Conservation (phyloP, 2,797 vertebrate genomes). For the Anabas testudineus region DNA sequence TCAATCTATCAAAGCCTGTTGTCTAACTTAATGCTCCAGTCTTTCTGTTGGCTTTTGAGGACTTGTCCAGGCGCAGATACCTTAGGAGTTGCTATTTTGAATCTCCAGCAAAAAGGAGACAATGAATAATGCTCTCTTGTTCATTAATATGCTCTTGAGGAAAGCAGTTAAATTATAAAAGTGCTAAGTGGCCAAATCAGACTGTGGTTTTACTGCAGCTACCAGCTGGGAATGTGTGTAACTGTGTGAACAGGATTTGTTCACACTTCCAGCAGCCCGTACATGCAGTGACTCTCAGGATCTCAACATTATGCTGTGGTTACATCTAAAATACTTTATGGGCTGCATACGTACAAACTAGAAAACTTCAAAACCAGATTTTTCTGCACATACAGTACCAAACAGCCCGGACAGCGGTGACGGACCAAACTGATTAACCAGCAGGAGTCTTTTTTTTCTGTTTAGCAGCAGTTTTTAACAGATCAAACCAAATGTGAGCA, state of each 20-base stretch:
- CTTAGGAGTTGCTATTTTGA: neutral
- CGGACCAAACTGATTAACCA: neutral
- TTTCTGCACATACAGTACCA: conserved; percentile 32
- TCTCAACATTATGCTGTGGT: conserved; percentile 7
- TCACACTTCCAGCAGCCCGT: conserved; percentile 24
- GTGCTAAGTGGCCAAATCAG: conserved; percentile 18
- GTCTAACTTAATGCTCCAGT: neutral
- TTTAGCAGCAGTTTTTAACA: conserved; percentile 30
- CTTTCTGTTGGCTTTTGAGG: conserved; percentile 9
- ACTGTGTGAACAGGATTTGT: conserved; percentile 16
- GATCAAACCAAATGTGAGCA: conserved; percentile 35
- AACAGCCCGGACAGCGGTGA: conserved; percentile 19
- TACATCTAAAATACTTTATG: neutral
- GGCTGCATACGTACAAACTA: conserved; percentile 13
- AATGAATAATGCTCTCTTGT: neutral
- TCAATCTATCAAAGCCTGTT: neutral
- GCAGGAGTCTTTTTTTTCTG: conserved; percentile 30
- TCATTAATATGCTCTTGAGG: conserved; percentile 18
- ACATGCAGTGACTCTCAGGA: conserved; percentile 4
- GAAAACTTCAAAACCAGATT: conserved; percentile 24
- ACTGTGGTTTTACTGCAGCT: conserved; percentile 16
- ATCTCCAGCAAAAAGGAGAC: conserved; percentile 1
- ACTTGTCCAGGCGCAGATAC: neutral
- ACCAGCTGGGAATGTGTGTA: conserved; percentile 18
- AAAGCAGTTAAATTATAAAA: conserved; percentile 17